A percentile compares a stretch with the other conserved stretches of the same genome.
Conservation (phyloP, 1,140 invertebrate genomes). For the Stenopsyche tienmushanensis region DNA sequence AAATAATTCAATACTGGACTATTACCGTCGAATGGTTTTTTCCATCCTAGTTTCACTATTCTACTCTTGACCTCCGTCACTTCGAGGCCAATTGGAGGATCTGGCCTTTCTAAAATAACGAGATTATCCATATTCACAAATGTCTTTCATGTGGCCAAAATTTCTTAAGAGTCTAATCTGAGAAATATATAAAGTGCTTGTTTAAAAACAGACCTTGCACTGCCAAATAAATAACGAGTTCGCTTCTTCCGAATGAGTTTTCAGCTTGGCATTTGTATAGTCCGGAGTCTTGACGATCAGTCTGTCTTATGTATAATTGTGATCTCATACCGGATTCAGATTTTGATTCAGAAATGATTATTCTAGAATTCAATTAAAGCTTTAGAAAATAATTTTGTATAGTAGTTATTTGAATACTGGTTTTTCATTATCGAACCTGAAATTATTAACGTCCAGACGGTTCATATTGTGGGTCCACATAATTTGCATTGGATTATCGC, state of each 20-base stretch:
- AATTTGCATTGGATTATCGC: conserved; percentile 81
- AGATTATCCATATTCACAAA: not conserved
- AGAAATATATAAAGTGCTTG: not conserved
- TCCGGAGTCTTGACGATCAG: conserved; percentile 77
- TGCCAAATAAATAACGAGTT: conserved; percentile 77
- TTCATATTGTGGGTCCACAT: conserved; percentile 71
- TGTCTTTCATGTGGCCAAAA: not conserved
- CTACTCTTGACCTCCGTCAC: conserved; percentile 70
- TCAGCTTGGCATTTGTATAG: conserved; percentile 81
- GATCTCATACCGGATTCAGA: conserved; percentile 69
- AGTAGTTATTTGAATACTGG: not conserved
- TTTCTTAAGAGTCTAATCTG: not conserved
- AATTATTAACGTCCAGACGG: conserved; percentile 62
- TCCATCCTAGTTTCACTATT: conserved; percentile 71
- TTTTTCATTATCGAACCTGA: conserved; percentile 51
- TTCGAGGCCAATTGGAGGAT: conserved; percentile 66
- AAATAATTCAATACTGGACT: conserved; percentile 75
- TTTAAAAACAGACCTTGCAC: conserved; percentile 70
- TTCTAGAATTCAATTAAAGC: conserved; percentile 42
- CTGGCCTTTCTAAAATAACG: conserved; percentile 64
- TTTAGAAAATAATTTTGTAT: no score
- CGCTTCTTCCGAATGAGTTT: conserved; percentile 81
- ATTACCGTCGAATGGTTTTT: conserved; percentile 76
- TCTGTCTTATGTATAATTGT: conserved; percentile 65
- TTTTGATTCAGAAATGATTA: conserved; percentile 64